Evolutionary conservation across 92 coral and sea anemone species (phyloP), one percentile per base, ranked within the genome.

Genomic region (Palythoa caribaeorum): DNA sequence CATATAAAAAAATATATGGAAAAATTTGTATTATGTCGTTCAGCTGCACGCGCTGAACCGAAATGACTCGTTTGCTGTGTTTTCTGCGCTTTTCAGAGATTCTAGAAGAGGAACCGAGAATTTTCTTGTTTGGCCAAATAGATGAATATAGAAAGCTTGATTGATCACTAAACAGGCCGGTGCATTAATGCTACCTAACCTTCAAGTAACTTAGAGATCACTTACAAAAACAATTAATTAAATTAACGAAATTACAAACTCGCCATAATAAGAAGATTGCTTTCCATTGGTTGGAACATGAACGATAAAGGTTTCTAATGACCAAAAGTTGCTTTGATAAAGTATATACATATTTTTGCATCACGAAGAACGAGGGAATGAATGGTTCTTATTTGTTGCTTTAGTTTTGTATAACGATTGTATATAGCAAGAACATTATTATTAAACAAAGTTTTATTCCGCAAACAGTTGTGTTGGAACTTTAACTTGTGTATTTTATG

Each of bases 321-420:
- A 66, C 38, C 71, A 21, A 66, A 36, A 51, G 62, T 81, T 47
- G 37, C 76, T 81, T 81, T 63, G 38, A 81, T 81, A 81, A 68
- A 81, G 86, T 66, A 63, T 63, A 81, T 81, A 66, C 85, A 65
- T 81, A 81, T 81, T 81, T 81, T 81, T 81, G 85, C 85, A 80
- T 80, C 63, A 47, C 63, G 76, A 71, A 66, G 76, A 81, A 44
- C 10, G 3, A 11, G 47, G 50, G 60, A 20, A 81, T 63, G 63
- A 35, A 71, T 20, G 44, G 62, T 28, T 19, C 15, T 20, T 66
- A 50, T 53, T 53, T 38, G 59, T 44, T 81, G 86, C 44, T 44
- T 48, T 81, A 81, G 76, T 81, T 81, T 81, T 81, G 86, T 81
- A 81, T 66, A 68, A 81, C 86, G 86, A 81, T 66, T 81, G 86